Percentiles rank a stretch among this genome's conserved stretches.
phyloP scores from a whole-genome alignment of 1,140 invertebrate genomes.

The Heliconius eleuchia region DNA sequence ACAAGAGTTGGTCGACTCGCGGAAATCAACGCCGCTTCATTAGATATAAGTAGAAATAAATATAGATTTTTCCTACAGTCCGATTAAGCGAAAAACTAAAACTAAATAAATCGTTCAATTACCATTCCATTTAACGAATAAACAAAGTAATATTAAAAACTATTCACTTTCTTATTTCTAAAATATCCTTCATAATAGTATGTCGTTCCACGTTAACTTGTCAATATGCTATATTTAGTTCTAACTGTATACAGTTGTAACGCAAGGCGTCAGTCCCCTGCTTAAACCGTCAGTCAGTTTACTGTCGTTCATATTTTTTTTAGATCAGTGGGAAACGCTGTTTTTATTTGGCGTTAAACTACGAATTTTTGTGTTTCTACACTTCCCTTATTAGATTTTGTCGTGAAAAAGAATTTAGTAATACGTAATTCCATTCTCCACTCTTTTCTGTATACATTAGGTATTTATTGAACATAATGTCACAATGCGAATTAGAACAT shows the following conservation, averaged over 20 bases:
- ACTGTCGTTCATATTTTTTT: not conserved
- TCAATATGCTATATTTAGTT: slow-evolving; percentile 17
- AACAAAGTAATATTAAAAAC: not conserved
- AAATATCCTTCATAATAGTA: not conserved
- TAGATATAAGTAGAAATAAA: no score
- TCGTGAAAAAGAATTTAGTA: no score
- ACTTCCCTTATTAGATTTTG: no score
- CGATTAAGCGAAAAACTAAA: no score
- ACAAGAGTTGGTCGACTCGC: no score
- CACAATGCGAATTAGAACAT: not conserved
- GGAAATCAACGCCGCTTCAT: no score
- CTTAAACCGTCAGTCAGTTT: not conserved
- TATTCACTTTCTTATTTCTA: not conserved
- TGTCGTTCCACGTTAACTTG: not conserved
- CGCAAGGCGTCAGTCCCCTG: not conserved
- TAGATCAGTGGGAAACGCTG: not conserved
- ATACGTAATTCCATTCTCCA: no score
- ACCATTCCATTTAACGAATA: not conserved
- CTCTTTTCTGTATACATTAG: no score
- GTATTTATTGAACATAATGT: no score
- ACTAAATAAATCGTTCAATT: no score
- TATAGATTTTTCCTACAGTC: no score
- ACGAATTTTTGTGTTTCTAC: no score
- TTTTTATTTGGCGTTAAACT: not conserved
- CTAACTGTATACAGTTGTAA: slow-evolving; percentile 6